A percentile compares a stretch with the other conserved stretches of the same genome.
phyloP scores from a whole-genome alignment of 2,888 invertebrate species.

The Pyrrhia umbra region DNA sequence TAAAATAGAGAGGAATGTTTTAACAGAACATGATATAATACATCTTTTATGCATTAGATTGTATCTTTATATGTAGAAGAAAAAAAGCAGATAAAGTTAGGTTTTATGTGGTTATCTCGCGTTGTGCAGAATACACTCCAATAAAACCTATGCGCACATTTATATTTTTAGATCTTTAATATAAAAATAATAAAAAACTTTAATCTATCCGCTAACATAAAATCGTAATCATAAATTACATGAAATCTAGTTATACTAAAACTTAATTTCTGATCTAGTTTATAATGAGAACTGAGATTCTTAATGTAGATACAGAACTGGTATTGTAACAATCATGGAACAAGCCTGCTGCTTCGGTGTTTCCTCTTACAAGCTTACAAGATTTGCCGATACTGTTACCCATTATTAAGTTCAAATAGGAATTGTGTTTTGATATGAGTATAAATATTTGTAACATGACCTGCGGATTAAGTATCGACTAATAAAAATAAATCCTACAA shows the following conservation, averaged over 20 bases:
- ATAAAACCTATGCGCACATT: background rate
- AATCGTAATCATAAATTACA: slow-evolving; percentile 46
- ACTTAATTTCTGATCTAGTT: slow-evolving; percentile 47
- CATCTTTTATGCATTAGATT: no score
- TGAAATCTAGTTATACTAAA: slow-evolving; percentile 40
- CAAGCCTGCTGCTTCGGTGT: slow-evolving; percentile 33
- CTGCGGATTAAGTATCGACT: background rate
- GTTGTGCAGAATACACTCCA: background rate
- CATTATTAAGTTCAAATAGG: slow-evolving; percentile 29
- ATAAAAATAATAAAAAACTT: background rate
- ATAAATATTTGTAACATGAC: background rate
- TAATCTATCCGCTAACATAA: slow-evolving; percentile 6
- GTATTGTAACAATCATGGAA: slow-evolving; percentile 49
- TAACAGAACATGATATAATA: no score
- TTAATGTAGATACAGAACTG: slow-evolving; percentile 44
- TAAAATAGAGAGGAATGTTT: no score
- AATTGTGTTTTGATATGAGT: slow-evolving; percentile 1
- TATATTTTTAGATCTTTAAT: background rate
- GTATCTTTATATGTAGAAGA: no score
- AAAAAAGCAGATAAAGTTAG: no score
- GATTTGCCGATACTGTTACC: slow-evolving; percentile 41
- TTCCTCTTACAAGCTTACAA: slow-evolving; percentile 43
- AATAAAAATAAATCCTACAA: slow-evolving; percentile 16
- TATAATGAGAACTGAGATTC: slow-evolving; percentile 35
- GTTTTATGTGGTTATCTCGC: background rate